Evolutionary conservation across 2,113 vertebrate genomes (phyloP).

Genomic region (Paracanthobrama guichenoti): DNA sequence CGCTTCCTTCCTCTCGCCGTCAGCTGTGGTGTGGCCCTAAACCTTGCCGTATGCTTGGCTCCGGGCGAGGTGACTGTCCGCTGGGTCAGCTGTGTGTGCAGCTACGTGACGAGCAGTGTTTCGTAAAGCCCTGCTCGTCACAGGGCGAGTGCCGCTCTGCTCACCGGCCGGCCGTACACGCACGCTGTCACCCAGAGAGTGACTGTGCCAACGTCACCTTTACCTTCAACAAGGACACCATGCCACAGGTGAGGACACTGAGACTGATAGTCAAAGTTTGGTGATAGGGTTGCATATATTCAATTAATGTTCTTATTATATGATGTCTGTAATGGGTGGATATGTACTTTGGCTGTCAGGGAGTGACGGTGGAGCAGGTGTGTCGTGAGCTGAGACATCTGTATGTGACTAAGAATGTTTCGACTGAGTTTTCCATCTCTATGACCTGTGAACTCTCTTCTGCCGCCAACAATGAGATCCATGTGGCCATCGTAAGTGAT

Average conservation of each 20-base stretch:
- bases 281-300: background rate
- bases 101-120: constrained; percentile 79
- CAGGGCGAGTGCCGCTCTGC: constrained; percentile 82
- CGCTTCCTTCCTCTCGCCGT: background rate
- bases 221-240: constrained; percentile 87
- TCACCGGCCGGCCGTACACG: constrained; percentile 71
- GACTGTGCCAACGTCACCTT: constrained; percentile 88
- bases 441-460: constrained; percentile 85
- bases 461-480: constrained; percentile 84
- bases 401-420: constrained; percentile 83
- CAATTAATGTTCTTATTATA: background rate
- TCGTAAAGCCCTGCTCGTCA: constrained; percentile 78
- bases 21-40: constrained; percentile 86
- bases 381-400: constrained; percentile 86
- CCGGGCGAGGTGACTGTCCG: constrained; percentile 75
- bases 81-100: constrained; percentile 78
- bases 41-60: constrained; percentile 73
- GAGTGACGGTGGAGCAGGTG: constrained; percentile 87
- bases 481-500: constrained; percentile 83
- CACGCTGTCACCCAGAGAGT: constrained; percentile 77
- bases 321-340: background rate
- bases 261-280: background rate
- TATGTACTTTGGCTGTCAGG: constrained; percentile 66
- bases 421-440: constrained; percentile 83
- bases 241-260: constrained; percentile 76